phyloP scores from a whole-genome alignment of 92 coral and sea anemone species.

The Epizoanthus ramosus region DNA sequence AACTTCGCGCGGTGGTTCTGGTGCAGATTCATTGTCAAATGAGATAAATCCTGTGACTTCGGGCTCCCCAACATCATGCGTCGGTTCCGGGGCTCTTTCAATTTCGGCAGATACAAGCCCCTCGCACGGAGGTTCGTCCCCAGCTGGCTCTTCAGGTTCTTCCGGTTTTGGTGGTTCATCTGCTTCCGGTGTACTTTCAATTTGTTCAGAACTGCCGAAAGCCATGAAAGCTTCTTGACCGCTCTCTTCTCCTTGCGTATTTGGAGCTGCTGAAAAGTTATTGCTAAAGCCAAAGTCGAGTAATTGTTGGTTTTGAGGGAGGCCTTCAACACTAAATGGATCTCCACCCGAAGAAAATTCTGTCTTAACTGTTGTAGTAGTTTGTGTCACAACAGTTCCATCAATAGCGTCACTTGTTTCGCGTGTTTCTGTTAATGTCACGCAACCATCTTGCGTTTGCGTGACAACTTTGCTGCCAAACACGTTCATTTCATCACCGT shows the following conservation, averaged over 20 bases:
- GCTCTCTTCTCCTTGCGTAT: not conserved
- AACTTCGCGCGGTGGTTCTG: not conserved
- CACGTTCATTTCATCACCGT: conserved; percentile 8
- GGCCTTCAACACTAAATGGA: not conserved
- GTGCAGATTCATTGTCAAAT: not conserved
- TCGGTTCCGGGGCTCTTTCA: not conserved
- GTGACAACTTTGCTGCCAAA: conserved; percentile 20
- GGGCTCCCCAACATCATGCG: conserved; percentile 6
- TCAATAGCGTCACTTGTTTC: conserved; percentile 16
- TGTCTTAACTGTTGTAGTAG: conserved; percentile 15
- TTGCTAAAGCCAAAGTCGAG: conserved; percentile 27
- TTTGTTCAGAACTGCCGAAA: conserved; percentile 20
- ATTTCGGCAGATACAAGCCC: not conserved
- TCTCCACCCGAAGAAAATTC: conserved; percentile 23
- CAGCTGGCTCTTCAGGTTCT: not conserved
- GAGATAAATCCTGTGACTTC: not conserved
- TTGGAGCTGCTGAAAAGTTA: not conserved
- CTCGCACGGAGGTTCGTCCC: too few species aligned
- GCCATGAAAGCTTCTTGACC: conserved; percentile 8
- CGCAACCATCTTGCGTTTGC: not conserved
- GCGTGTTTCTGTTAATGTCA: conserved; percentile 22
- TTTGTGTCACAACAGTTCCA: conserved; percentile 21
- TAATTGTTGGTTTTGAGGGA: conserved; percentile 1
- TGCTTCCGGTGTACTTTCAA: conserved; percentile 21
- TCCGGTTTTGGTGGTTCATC: conserved; percentile 10